A percentile compares a stretch with the other conserved stretches of the same genome.
Evolutionary conservation across 2,113 vertebrate genomes (phyloP).

Genomic region (Phodopus roborovskii): DNA sequence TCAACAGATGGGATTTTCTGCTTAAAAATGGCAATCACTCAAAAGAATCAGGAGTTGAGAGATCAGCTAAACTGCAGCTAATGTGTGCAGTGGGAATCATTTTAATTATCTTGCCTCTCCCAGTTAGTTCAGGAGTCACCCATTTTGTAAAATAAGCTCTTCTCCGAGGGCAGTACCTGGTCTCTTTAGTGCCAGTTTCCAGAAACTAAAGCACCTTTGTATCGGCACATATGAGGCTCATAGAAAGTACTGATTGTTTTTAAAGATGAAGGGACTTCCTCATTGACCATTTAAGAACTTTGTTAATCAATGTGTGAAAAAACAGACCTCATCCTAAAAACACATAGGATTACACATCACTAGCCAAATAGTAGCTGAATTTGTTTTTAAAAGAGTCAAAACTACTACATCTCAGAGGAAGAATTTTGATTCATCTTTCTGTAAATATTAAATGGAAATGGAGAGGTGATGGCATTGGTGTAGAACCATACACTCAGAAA

Average conservation of each 20-base stretch:
- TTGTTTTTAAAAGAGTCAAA: neutral
- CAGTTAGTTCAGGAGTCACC: neutral
- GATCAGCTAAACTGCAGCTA: neutral
- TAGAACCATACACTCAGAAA: neutral
- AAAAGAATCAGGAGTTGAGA: neutral
- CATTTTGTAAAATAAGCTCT: neutral
- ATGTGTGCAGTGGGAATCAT: neutral
- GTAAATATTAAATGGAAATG: neutral
- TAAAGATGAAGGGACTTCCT: neutral
- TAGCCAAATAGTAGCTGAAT: neutral
- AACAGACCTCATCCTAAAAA: neutral
- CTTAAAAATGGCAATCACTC: constrained; percentile 29
- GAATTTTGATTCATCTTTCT: neutral
- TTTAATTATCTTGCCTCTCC: neutral
- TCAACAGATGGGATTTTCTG: neutral
- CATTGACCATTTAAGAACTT: neutral
- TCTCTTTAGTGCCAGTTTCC: neutral
- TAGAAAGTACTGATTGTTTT: neutral
- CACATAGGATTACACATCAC: neutral
- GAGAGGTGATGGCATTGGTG: no score
- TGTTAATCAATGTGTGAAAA: neutral
- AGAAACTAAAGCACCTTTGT: neutral
- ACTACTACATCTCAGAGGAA: neutral
- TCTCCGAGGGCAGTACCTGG: neutral
- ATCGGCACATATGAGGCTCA: neutral